These are phyloP conservation scores for Sphecodes monilicornis DNA, from an alignment of 2,888 invertebrate genomes.

Conservation along the genomic window DNA sequence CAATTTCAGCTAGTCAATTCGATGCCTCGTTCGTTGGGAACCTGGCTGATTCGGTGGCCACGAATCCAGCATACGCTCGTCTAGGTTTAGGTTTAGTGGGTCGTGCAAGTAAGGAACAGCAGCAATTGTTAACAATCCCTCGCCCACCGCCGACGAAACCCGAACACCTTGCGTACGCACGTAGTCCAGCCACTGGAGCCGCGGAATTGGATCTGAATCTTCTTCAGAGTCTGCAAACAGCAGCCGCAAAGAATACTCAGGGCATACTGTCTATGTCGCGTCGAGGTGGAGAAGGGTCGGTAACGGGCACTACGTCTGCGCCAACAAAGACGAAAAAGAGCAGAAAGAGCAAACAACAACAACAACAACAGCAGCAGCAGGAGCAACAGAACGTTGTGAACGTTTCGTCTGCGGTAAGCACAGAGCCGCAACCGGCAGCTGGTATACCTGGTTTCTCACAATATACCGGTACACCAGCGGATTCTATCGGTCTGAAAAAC, in stretches of 20 bases:
- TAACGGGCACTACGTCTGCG: slow-evolving; percentile 65
- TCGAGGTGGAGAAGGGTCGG: slow-evolving; percentile 75
- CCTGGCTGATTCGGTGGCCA: slow-evolving; percentile 77
- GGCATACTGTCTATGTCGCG: slow-evolving; percentile 81
- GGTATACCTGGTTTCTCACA: slow-evolving; percentile 78
- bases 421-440: slow-evolving; percentile 69
- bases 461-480: slow-evolving; percentile 73
- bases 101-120: slow-evolving; percentile 78
- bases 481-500: slow-evolving; percentile 88
- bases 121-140: slow-evolving; percentile 80
- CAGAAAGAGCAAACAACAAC: slow-evolving; percentile 70
- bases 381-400: slow-evolving; percentile 70
- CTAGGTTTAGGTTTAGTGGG: slow-evolving; percentile 80
- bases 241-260: slow-evolving; percentile 76
- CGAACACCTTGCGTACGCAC: slow-evolving; percentile 78
- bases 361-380: slow-evolving; percentile 62
- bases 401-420: slow-evolving; percentile 58
- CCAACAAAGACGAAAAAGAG: slow-evolving; percentile 68
- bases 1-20: slow-evolving; percentile 77
- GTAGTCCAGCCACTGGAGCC: slow-evolving; percentile 68
- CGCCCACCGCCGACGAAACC: slow-evolving; percentile 82
- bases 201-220: slow-evolving; percentile 81
- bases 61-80: slow-evolving; percentile 80
- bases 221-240: slow-evolving; percentile 79
- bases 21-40: slow-evolving; percentile 79